Conservation (phyloP, 2,888 invertebrate species). For the Brachylomia viminalis region DNA sequence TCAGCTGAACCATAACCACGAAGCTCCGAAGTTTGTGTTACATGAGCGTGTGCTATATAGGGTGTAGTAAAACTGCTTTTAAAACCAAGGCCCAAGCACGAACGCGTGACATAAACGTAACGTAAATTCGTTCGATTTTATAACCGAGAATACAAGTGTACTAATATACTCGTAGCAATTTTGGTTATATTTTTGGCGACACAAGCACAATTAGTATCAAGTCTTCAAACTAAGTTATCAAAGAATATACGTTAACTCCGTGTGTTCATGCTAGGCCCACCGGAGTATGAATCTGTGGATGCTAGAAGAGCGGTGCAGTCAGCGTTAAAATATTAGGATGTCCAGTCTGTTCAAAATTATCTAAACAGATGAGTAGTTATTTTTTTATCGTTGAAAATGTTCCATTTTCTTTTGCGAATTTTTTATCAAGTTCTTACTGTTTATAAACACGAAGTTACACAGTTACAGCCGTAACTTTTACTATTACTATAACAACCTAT, state of each 20-base stretch:
- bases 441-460: no score
- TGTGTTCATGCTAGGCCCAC: background rate
- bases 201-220: background rate
- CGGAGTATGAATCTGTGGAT: background rate
- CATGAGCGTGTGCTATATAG: constrained; percentile 8
- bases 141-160: background rate
- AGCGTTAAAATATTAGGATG: background rate
- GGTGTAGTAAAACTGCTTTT: background rate
- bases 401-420: background rate
- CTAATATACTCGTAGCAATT: background rate
- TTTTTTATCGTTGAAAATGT: background rate
- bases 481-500: no score
- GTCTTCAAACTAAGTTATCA: background rate
- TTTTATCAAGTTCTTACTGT: background rate
- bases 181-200: background rate
- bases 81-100: background rate
- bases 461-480: background rate
- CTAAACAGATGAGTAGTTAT: background rate
- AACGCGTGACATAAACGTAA: background rate
- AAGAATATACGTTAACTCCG: background rate
- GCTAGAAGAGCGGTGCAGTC: background rate
- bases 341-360: background rate
- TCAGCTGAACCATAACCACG: constrained; percentile 28
- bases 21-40: constrained; percentile 13
- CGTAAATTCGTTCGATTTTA: background rate